These are phyloP conservation scores for Bufotes viridis DNA, from an alignment of 2,797 vertebrate genomes.

Conservation along the genomic window DNA sequence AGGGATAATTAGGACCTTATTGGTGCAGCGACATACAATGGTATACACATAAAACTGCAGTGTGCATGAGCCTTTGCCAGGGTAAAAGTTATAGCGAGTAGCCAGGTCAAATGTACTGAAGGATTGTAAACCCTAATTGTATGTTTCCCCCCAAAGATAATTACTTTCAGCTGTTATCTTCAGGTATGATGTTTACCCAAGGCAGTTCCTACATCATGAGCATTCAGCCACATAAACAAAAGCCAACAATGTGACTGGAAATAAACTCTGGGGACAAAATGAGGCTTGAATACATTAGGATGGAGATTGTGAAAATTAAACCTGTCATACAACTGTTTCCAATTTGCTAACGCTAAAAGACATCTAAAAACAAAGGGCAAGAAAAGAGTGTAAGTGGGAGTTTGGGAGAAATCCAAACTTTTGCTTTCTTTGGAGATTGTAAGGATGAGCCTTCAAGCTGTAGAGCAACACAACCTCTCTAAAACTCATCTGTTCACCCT, in stretches of 20 bases:
- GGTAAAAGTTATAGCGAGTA: no score
- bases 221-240: constrained; percentile 26
- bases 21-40: no score
- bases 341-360: constrained; percentile 42
- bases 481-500: constrained; percentile 59
- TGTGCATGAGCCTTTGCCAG: no score
- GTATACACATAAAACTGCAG: no score
- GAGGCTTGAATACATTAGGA: constrained; percentile 13
- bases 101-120: no score
- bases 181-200: constrained; percentile 3
- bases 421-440: constrained; percentile 52
- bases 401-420: constrained; percentile 32
- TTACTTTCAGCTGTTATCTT: not conserved
- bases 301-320: constrained; percentile 7
- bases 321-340: constrained; percentile 42
- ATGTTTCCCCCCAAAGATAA: not conserved
- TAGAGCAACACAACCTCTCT: constrained; percentile 22
- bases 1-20: no score
- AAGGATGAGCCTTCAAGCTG: constrained; percentile 28
- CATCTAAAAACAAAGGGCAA: constrained; percentile 34
- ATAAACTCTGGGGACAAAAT: constrained; percentile 27
- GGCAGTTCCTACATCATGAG: not conserved
- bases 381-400: constrained; percentile 29
- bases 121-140: no score
- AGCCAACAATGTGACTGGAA: constrained; percentile 19